A percentile compares a stretch with the other conserved stretches of the same genome.
Evolutionary conservation across 2,888 invertebrate genomes (phyloP).

Genomic region (Dasysyrphus tricinctus): DNA sequence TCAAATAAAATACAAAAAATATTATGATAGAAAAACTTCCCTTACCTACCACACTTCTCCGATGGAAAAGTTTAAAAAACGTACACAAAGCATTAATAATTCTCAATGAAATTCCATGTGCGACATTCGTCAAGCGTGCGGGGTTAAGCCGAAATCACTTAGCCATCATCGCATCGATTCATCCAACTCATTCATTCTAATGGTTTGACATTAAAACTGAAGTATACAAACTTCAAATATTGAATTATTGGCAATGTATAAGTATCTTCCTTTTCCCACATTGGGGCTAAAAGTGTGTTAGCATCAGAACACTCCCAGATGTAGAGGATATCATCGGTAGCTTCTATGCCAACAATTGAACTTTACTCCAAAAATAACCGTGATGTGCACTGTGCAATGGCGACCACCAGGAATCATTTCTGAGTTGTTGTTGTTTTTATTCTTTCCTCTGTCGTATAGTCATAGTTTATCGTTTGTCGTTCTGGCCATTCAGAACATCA

Average conservation of each 20-base stretch:
- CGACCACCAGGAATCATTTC: conserved; percentile 54
- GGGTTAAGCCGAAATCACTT: conserved; percentile 45
- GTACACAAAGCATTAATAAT: background rate
- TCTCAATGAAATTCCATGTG: conserved; percentile 7
- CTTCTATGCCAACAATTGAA: conserved; percentile 24
- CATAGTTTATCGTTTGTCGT: background rate
- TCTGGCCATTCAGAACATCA: conserved; percentile 22
- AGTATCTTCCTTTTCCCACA: conserved; percentile 2
- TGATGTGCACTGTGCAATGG: conserved; percentile 12
- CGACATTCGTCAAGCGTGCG: background rate
- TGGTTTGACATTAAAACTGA: conserved; percentile 65
- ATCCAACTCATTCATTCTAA: conserved; percentile 63
- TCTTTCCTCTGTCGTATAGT: background rate
- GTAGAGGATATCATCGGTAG: background rate
- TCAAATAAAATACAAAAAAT: no score
- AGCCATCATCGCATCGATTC: conserved; percentile 49
- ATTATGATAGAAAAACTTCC: no score
- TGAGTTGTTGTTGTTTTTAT: background rate
- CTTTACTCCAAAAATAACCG: conserved; percentile 6
- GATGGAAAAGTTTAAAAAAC: background rate
- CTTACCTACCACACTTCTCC: background rate
- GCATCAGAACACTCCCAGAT: background rate
- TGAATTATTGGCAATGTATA: conserved; percentile 61
- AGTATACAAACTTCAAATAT: conserved; percentile 67
- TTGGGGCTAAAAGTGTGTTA: conserved; percentile 2